phyloP scores from a whole-genome alignment of 2,888 invertebrate species.

The Drosophila antonietae region DNA sequence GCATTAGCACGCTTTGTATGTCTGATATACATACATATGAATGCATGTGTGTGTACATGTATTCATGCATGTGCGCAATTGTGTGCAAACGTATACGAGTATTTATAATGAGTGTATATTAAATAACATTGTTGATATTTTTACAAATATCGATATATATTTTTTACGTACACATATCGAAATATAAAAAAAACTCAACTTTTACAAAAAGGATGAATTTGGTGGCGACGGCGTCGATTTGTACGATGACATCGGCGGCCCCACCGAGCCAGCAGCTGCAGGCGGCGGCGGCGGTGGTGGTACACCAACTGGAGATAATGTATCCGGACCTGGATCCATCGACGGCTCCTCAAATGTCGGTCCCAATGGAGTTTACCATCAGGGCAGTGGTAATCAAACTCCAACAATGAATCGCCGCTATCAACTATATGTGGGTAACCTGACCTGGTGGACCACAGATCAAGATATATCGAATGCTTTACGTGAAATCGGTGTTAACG shows the following conservation, averaged over 20 bases:
- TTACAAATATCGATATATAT: constrained; percentile 17
- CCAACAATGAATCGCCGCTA: constrained; percentile 91
- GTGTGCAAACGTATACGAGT: constrained; percentile 2
- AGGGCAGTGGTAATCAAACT: constrained; percentile 88
- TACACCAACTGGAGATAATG: constrained; percentile 86
- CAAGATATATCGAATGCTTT: constrained; percentile 97
- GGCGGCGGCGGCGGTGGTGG: constrained; percentile 88
- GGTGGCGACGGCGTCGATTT: constrained; percentile 92
- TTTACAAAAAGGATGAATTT: constrained; percentile 82
- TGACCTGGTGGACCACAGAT: constrained; percentile 99
- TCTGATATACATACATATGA: not conserved
- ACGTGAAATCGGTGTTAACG: constrained; percentile 93
- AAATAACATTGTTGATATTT: constrained; percentile 47
- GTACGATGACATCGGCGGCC: constrained; percentile 97
- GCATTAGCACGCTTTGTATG: constrained; percentile 20
- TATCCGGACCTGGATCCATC: constrained; percentile 86
- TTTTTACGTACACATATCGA: constrained; percentile 1
- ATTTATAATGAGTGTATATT: constrained; percentile 21
- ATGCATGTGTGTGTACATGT: not conserved
- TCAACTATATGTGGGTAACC: constrained; percentile 98
- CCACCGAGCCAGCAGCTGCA: constrained; percentile 90
- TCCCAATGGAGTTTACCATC: constrained; percentile 90
- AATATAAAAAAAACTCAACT: constrained; percentile 2
- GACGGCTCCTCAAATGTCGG: constrained; percentile 86
- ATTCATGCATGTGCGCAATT: constrained; percentile 8